phyloP scores from a whole-genome alignment of 1,140 invertebrate genomes.

The Papilio dardanus region DNA sequence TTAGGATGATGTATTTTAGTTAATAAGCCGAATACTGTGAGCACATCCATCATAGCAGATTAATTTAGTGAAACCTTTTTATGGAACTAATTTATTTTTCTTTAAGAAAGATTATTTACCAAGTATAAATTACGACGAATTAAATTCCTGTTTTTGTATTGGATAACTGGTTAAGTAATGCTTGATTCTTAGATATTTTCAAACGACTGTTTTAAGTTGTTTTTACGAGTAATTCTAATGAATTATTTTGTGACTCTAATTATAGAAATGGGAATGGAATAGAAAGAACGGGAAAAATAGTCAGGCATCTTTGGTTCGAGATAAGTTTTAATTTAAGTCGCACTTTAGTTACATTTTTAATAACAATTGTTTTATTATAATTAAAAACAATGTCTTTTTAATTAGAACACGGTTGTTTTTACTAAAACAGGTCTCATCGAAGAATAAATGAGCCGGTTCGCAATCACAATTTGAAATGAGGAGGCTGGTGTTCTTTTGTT shows the following conservation, averaged over 20 bases:
- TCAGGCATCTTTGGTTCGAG: too few species aligned
- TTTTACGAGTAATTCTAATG: neutral
- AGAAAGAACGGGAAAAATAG: too few species aligned
- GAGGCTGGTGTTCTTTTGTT: conserved; percentile 25
- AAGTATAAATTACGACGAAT: neutral
- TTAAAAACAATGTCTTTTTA: neutral
- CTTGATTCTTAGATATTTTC: neutral
- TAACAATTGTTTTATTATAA: neutral
- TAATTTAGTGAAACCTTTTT: conserved; percentile 34
- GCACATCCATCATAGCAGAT: conserved; percentile 28
- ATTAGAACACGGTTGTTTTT: neutral
- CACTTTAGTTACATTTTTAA: neutral
- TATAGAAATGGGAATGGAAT: too few species aligned
- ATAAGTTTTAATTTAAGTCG: too few species aligned
- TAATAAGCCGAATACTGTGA: conserved; percentile 29
- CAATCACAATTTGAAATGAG: conserved; percentile 25
- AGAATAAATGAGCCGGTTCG: conserved; percentile 34
- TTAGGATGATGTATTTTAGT: conserved; percentile 23
- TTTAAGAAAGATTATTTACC: conserved; percentile 9
- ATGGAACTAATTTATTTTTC: conserved; percentile 8
- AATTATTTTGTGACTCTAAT: too few species aligned
- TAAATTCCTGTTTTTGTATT: neutral
- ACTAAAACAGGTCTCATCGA: conserved; percentile 36
- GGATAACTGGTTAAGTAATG: conserved; percentile 4
- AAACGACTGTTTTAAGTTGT: neutral